Base-by-base conservation (phyloP, 2,888 invertebrate species). In the Cremastinae sp. region DNA sequence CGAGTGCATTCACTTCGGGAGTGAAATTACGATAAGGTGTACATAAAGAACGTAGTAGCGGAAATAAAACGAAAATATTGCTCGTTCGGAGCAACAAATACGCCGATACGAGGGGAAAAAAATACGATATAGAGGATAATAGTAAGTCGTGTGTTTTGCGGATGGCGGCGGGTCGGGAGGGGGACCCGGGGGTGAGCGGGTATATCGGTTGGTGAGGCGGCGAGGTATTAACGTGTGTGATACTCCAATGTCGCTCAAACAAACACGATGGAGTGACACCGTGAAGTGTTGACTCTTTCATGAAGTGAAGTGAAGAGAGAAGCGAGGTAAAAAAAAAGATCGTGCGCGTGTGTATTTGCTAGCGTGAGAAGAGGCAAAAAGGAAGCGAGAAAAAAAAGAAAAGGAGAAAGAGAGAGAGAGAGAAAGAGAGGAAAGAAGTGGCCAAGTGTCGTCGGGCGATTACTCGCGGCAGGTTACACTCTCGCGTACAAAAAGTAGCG, bases 261-360 rank as follows among this genome's bases (percentile, higher is more conserved):
- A 85, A 85, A 83, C 83, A 83, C 79, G 83, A 86, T 86, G 87
- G 83, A 85, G 85, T 83, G 86, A 87, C 80, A 83, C 43, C 35
- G 79, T 77, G 51, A 75, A 80, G 80, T 80, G 78, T 79, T 78
- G 78, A 81, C 79, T 78, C 75, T 69, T 58, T 75, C 61, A 65
- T 45, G 78, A 79, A 80, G 78, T 69, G 68, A 80, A 64, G 66
- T 28, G 68, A 68, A 75, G 70, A 74, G 69, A 69, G 65, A 74
- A 81, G 75, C 78, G 56, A 68, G 49, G 22, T 41, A 45, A 56
- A 56, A 56, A n/a, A n/a, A 56, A 37, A 37, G 39, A 41, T 47
- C 45, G 72, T 72, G 72, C 39, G 61, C 64, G 56, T 37, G 72
- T 72, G 56, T 51, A 49, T 71, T 28, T 59, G 51, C 41, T 20